phyloP scores from a whole-genome alignment of 2,888 invertebrate species.

The Oscheius sp. region DNA sequence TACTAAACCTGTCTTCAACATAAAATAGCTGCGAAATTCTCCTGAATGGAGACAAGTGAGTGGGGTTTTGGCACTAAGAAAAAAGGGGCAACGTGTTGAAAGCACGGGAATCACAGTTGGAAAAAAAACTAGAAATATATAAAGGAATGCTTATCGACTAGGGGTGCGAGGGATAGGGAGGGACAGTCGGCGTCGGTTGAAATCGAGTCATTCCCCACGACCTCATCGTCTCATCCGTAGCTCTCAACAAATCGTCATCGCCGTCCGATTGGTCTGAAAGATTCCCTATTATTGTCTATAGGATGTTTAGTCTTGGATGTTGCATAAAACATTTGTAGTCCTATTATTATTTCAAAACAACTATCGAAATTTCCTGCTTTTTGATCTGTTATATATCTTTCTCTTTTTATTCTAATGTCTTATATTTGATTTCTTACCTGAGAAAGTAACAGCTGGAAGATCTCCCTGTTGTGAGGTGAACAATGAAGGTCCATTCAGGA shows the following conservation, averaged over 20 bases:
- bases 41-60: not conserved
- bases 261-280: constrained; percentile 30
- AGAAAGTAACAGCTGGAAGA: constrained; percentile 43
- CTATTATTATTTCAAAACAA: too few relatives aligned
- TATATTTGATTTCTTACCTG: too few relatives aligned
- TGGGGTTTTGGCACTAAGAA: constrained; percentile 1
- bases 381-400: too few relatives aligned
- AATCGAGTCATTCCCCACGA: constrained; percentile 16
- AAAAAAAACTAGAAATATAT: not conserved
- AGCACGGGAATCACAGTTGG: constrained; percentile 14
- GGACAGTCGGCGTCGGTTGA: not conserved
- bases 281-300: too few relatives aligned
- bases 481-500: constrained; percentile 4
- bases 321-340: too few relatives aligned
- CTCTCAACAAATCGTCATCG: constrained; percentile 23
- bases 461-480: constrained; percentile 30
- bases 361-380: too few relatives aligned
- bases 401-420: too few relatives aligned
- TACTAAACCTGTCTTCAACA: constrained; percentile 1
- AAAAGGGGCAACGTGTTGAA: not conserved
- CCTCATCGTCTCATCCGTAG: constrained; percentile 25
- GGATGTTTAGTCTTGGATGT: too few relatives aligned
- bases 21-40: not conserved
- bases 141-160: not conserved
- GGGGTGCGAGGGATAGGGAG: not conserved